Base-by-base conservation (phyloP, 2,113 vertebrate species). In the Edolisoma coerulescens region DNA sequence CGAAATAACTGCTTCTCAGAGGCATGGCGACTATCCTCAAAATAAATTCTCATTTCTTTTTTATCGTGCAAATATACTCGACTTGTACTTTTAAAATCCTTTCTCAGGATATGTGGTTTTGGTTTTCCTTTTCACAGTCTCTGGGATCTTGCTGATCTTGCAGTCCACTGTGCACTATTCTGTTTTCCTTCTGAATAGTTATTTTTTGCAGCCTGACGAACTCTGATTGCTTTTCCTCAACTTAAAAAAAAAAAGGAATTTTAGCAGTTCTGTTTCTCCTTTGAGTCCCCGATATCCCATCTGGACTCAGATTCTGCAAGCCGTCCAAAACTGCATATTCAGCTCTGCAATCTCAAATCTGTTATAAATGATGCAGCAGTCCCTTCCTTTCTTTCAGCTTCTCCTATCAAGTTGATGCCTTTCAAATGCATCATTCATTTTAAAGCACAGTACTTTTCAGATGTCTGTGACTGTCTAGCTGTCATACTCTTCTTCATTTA, bases 351-450 rank as follows among this genome's bases (percentile, higher is more conserved):
- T 35, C 70, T 92, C 59, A 63, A 63, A 83, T 81, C 32, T 67
- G 14, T 84, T 84, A 67, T 50, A 84, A 89, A 93, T 87, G 86
- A 93, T 90, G 73, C 86, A 93, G 64, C 73, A 95, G 39, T 90
- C 91, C 39, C 13, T 70, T 70, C 54, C 22, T 83, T 87, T 69
- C 39, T 88, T 90, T 80, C 0, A 0, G 16, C n/a, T 93, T 92
- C n/a, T 85, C 50, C 60, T 90, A 16, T 86, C 42, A 73, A 85
- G 21, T 11, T 49, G 16, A 7, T 73, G 45, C 30, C 39, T 90
- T 95, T 92, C 59, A 93, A 92, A 86, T 24, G 33, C 54, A 74
- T 76, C 42, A 37, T 76, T 74, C 37, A 87, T 64, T 90, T 76
- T 47, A 77, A 13, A 92, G 42, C 64, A 74, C 47, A 50, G 23